Base-by-base conservation (phyloP, 2,797 vertebrate species). In the Vespertilio murinus region DNA sequence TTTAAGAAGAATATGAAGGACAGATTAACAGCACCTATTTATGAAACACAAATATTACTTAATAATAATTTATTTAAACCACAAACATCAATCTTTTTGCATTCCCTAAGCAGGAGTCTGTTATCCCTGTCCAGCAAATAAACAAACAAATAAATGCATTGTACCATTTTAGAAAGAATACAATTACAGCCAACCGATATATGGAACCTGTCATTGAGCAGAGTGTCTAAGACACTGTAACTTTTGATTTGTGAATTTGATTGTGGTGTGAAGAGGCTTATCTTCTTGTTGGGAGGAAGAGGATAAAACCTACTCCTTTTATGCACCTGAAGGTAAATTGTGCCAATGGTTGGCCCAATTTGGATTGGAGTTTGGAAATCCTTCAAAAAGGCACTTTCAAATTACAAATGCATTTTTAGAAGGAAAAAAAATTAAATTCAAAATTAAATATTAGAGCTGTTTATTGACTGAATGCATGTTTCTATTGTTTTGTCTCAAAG, bases 301-400 rank as follows among this genome's bases (percentile, higher is more conserved):
- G 75, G 42, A 79, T 75, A 64, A 80, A 94, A 20, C 45, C 47
- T 70, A 71, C 84, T 56, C 25, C 42, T 73, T 94, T 89, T 95
- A 91, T 88, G 96, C 89, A 96, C 95, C 91, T 91, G 80, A 96
- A 93, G 73, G 52, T 97, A 94, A 91, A 14, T 71, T 96, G 89
- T 97, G 96, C 95, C 96, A 92, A 47, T 87, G 94, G 96, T 65
- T 82, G 88, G 83, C 89, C 94, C 86, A 67, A 87, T n/a, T n/a
- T n/a, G 87, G 90, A 95, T n/a, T 88, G 12, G 69, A 81, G 61
- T 94, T 89, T 83, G 94, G 82, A 64, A 89, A 89, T 93, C 89
- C 88, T 95, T 95, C 96, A 65, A 93, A 95, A 96, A 97, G 96
- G 94, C 96, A 97, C 97, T 97, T 97, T 91, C 91, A 92, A 97